phyloP scores from a whole-genome alignment of 2,113 vertebrate species.

The Eptesicus fuscus region DNA sequence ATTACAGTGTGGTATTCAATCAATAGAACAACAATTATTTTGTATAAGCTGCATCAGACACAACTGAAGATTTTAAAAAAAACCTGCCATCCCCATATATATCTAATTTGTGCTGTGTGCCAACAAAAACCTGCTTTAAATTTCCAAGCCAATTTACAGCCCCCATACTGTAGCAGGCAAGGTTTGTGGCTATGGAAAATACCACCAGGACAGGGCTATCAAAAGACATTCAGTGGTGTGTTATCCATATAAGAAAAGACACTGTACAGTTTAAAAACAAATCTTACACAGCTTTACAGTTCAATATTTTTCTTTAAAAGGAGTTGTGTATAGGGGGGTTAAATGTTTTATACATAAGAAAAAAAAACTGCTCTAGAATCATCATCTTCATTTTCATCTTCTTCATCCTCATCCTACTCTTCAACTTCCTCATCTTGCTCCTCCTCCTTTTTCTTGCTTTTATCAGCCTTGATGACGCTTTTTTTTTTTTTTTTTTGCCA shows the following conservation, averaged over 20 bases:
- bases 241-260: conserved; percentile 96
- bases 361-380: conserved; percentile 74
- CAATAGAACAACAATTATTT: too few species aligned
- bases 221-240: conserved; percentile 77
- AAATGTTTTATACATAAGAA: conserved; percentile 95
- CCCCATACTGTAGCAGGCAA: conserved; percentile 89
- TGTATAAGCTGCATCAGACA: not conserved
- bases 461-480: not conserved
- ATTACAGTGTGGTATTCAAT: too few species aligned
- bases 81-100: conserved; percentile 84
- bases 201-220: not conserved
- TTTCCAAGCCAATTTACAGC: conserved; percentile 87
- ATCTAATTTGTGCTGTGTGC: conserved; percentile 89
- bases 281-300: conserved; percentile 93
- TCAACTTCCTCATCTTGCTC: not conserved
- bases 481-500: not conserved
- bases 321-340: conserved; percentile 91
- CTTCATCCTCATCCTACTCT: not conserved
- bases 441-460: not conserved
- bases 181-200: conserved; percentile 58
- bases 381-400: not conserved
- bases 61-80: not conserved
- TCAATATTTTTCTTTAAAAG: conserved; percentile 86
- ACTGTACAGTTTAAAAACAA: conserved; percentile 94
- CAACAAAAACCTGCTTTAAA: conserved; percentile 72